These are phyloP conservation scores for Labroides dimidiatus DNA, from an alignment of 2,797 vertebrate genomes.

Conservation along the genomic window DNA sequence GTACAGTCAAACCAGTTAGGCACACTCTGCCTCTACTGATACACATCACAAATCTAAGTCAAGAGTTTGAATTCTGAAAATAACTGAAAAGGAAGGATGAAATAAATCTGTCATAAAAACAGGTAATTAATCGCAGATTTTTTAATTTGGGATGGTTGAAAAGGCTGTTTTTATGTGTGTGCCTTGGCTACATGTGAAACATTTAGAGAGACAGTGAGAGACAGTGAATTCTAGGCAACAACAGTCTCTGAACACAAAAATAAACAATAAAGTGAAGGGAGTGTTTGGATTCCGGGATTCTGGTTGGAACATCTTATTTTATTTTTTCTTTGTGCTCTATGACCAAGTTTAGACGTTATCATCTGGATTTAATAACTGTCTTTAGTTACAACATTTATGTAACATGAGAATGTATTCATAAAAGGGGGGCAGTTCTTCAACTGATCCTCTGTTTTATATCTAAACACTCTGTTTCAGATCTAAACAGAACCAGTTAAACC, in stretches of 20 bases:
- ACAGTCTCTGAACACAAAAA: background rate
- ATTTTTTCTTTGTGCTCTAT: background rate
- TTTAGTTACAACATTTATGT: background rate
- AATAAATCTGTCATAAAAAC: background rate
- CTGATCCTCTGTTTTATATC: background rate
- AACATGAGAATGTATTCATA: background rate
- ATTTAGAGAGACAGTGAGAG: background rate
- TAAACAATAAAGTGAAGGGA: background rate
- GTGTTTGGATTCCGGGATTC: too few relatives aligned
- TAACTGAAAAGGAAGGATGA: background rate
- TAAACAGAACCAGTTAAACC: background rate
- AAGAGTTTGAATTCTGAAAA: background rate
- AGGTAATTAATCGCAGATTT: conserved; percentile 5
- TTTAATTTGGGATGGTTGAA: accelerated
- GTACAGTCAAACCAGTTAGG: background rate
- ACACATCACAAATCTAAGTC: background rate
- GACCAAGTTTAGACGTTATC: too few relatives aligned
- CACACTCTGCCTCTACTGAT: background rate
- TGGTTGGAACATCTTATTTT: background rate
- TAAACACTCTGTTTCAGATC: background rate
- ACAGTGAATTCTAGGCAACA: background rate
- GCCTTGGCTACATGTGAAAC: background rate
- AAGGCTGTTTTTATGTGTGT: background rate
- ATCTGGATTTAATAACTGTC: background rate
- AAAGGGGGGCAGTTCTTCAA: background rate